Evolutionary conservation across 2,888 invertebrate species (phyloP).

Genomic region (Zeuzera pyrina): DNA sequence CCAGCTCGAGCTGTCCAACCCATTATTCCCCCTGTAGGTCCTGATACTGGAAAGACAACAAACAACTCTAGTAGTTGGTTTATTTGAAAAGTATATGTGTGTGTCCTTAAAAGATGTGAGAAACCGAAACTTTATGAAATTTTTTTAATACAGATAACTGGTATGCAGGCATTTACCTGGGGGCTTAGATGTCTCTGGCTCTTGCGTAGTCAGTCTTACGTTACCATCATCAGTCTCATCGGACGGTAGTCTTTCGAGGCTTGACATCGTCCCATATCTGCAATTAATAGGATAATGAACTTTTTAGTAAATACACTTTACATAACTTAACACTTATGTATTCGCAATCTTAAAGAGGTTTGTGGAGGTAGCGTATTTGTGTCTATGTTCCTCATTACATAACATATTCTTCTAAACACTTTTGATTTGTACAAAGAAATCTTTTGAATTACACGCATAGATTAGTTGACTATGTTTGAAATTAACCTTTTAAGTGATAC

Average conservation of each 20-base stretch:
- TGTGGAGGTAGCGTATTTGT: no score
- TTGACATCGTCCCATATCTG: constrained; percentile 81
- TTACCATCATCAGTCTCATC: constrained; percentile 75
- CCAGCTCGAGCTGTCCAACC: constrained; percentile 88
- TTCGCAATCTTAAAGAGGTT: no score
- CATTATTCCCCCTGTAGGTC: constrained; percentile 68
- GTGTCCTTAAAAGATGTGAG: no score
- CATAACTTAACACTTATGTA: no score
- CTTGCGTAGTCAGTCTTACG: constrained; percentile 53
- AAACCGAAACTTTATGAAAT: no score
- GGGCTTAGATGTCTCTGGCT: constrained; percentile 42
- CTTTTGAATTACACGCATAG: no score
- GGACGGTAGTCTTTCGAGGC: constrained; percentile 78
- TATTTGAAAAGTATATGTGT: no score
- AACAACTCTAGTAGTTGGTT: no score
- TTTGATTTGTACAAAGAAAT: no score
- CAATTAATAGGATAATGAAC: constrained; percentile 15
- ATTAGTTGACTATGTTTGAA: constrained; percentile 2
- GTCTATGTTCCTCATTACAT: no score
- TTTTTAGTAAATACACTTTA: background rate
- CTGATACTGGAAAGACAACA: constrained; percentile 26
- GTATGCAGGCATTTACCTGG: constrained; percentile 30
- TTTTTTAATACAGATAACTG: background rate
- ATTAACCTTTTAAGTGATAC: constrained; percentile 76
- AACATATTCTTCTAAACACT: no score